Conservation (phyloP, 2,797 vertebrate genomes). For the Moxostoma hubbsi region DNA sequence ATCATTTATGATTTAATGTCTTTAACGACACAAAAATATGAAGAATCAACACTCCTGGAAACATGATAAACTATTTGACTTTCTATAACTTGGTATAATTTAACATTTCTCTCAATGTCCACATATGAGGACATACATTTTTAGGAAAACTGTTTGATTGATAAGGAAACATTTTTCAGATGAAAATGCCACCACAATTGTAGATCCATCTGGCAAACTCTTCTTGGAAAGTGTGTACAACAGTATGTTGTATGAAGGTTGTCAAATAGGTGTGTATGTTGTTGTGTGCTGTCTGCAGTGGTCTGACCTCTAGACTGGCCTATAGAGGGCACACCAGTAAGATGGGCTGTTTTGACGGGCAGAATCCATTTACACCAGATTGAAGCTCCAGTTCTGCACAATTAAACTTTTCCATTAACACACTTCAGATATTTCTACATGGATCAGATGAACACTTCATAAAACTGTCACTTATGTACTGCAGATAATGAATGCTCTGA, state of each 20-base stretch:
- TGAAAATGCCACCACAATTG: too few relatives aligned
- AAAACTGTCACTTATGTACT: background rate
- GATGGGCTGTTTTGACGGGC: slow-evolving; percentile 92
- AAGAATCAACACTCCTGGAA: too few relatives aligned
- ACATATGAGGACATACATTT: too few relatives aligned
- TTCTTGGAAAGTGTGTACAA: too few relatives aligned
- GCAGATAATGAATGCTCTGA: background rate
- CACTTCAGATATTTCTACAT: background rate
- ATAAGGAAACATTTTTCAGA: too few relatives aligned
- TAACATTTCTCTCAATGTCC: too few relatives aligned
- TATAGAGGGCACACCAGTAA: slow-evolving; percentile 90
- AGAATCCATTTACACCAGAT: slow-evolving; percentile 87
- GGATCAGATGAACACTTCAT: background rate
- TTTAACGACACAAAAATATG: too few relatives aligned
- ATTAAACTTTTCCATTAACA: background rate
- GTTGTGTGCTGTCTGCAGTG: background rate
- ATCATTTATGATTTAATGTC: too few relatives aligned
- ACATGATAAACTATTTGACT: too few relatives aligned
- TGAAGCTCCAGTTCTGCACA: slow-evolving; percentile 78
- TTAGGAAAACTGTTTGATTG: too few relatives aligned
- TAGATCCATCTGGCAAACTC: too few relatives aligned
- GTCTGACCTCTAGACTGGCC: slow-evolving; percentile 91
- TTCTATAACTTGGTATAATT: too few relatives aligned
- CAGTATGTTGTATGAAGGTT: background rate
- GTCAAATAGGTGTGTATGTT: background rate